Evolutionary conservation across 2,797 vertebrate species (phyloP), one percentile per base, ranked within the genome.

Genomic region (Babyrousa celebensis): DNA sequence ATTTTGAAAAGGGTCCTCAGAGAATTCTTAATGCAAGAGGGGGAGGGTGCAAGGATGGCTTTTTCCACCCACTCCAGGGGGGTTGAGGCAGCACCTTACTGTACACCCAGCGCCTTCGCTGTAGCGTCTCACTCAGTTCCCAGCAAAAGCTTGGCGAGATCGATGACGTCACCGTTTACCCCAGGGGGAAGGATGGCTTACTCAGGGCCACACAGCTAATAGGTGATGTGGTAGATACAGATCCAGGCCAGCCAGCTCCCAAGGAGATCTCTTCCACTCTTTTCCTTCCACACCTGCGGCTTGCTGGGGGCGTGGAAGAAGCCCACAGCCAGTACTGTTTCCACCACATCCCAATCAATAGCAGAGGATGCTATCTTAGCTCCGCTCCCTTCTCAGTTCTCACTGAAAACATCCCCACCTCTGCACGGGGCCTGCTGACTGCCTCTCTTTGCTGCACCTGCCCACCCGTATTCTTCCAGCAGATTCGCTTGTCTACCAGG

Each of bases 1-100:
- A 85, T 97, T 96, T 93, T 89, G 68, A 54, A 86, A 89, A 91
- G 29, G 29, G 29, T 70, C 52, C 58, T 92, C 70, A 17, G 80
- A 62, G 86, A 68, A 63, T 84, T 89, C 67, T 83, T 75, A 43
- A 25, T 3, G 36, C 5, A 14, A 21, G 32, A 63, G 18, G 16
- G 12, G n/a, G 40, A 21, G 65, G 11, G 16, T 36, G 58, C 40
- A 7, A 62, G 58, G 36, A 3, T 12, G 0, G 40, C 63, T 72
- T 52, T 83, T 16, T 43, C 25, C 40, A 84, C 12, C 7, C 84
- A 21, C 2, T 43, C 17, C 21, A 40, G 4, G 68, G 15, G 1
- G 36, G 52, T 5, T 29, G 29, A 2, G 7, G 67, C 25, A 54
- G 27, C 6, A 12, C 25, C 54, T 32, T 32, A 7, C 18, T 43